These are phyloP conservation scores for Tenthredo mesomela DNA, from an alignment of 2,888 invertebrate genomes.

Conservation along the genomic window DNA sequence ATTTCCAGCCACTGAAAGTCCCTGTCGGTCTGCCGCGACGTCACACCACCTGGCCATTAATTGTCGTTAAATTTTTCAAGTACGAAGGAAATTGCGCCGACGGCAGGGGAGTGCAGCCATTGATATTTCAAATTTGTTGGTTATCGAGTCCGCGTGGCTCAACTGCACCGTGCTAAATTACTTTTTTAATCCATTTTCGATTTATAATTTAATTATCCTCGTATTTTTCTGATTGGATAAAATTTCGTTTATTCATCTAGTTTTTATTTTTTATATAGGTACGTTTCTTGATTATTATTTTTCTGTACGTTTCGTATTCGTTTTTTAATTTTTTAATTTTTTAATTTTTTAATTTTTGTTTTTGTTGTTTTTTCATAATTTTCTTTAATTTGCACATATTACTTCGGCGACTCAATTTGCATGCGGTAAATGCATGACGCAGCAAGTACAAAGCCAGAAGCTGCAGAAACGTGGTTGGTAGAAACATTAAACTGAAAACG, in stretches of 20 bases:
- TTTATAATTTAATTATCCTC: neutral
- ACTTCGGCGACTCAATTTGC: conserved; percentile 14
- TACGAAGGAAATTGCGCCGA: conserved; percentile 28
- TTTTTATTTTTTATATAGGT: neutral
- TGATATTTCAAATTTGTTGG: conserved; percentile 37
- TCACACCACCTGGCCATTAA: conserved; percentile 48
- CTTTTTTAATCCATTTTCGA: neutral
- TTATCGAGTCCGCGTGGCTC: neutral
- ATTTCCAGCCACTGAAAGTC: conserved; percentile 50
- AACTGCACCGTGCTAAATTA: conserved; percentile 9
- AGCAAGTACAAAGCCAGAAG: conserved; percentile 25
- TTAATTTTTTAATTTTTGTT: neutral
- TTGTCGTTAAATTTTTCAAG: conserved; percentile 48
- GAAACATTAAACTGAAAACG: conserved; percentile 43
- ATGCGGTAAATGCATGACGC: conserved; percentile 37
- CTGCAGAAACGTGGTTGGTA: conserved; percentile 17
- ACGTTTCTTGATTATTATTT: neutral
- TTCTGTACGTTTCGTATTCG: no score
- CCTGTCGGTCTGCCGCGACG: conserved; percentile 46
- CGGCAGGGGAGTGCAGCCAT: neutral
- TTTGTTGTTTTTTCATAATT: neutral
- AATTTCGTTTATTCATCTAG: neutral
- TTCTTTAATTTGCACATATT: neutral
- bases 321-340: neutral
- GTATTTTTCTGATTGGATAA: neutral